These are phyloP conservation scores for Drosophila stalkeri DNA, from an alignment of 2,888 invertebrate species.

Conservation along the genomic window DNA sequence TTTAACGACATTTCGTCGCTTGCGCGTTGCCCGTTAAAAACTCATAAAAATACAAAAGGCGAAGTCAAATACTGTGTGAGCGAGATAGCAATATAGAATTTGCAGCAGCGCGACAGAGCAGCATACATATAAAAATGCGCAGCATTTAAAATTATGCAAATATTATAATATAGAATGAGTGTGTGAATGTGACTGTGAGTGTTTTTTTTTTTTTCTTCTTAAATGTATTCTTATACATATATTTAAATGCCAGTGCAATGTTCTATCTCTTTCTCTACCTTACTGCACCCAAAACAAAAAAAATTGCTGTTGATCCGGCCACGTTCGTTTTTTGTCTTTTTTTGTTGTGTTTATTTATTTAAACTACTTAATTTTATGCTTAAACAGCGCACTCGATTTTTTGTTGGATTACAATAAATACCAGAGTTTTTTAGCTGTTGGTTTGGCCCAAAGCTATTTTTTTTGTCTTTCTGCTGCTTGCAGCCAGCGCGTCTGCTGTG, in stretches of 20 bases:
- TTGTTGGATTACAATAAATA: slow-evolving; percentile 59
- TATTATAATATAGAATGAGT: slow-evolving; percentile 35
- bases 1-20: slow-evolving; percentile 69
- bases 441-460: slow-evolving; percentile 49
- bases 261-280: slow-evolving; percentile 31
- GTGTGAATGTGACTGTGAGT: slow-evolving; percentile 16
- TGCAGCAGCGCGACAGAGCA: slow-evolving; percentile 12
- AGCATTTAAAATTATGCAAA: slow-evolving; percentile 53
- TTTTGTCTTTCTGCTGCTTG: slow-evolving; percentile 31
- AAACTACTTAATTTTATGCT: slow-evolving; percentile 80
- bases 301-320: slow-evolving; percentile 43
- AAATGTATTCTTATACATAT: slow-evolving; percentile 25
- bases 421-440: slow-evolving; percentile 46
- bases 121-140: slow-evolving; percentile 52
- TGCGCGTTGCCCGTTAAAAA: slow-evolving; percentile 48
- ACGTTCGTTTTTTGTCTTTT: slow-evolving; percentile 46
- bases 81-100: slow-evolving; percentile 14
- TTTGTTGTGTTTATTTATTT: slow-evolving; percentile 64
- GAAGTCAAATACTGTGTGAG: slow-evolving; percentile 34
- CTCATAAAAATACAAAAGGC: slow-evolving; percentile 61
- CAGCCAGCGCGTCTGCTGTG: slow-evolving; percentile 71
- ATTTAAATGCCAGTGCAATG: slow-evolving; percentile 43
- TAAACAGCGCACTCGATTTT: slow-evolving; percentile 71
- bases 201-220: slow-evolving; percentile 1
- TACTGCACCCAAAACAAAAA: slow-evolving; percentile 20